Base-by-base conservation (phyloP, 2,113 vertebrate genomes). In the Nothocercus nigrocapillus region DNA sequence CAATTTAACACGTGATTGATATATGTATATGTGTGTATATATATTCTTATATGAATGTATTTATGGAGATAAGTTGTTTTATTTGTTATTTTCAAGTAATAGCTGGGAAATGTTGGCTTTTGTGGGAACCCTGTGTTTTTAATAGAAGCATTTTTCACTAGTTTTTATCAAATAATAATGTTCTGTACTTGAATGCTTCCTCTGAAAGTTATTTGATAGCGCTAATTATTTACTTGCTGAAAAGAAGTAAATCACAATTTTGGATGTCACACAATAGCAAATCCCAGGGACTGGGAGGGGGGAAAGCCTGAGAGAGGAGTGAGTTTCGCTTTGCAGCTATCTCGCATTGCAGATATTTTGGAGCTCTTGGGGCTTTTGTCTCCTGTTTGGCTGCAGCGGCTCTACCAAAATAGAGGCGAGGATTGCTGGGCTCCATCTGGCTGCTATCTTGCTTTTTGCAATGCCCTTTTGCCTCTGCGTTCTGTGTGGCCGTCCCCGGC, bases 341-440 rank as follows among this genome's bases (percentile, higher is more conserved):
- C 78, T 84, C 32, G 27, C 28, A 1, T 38, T 59, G 92, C 83
- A 88, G 58, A 69, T 83, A 66, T 24, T 28, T 76, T 53, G 63
- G 81, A 93, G 54, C 85, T 95, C 86, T 90, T 86, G 92, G 74
- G 80, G 80, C 58, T 94, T 82, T 82, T 90, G 66, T 62, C 61
- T 75, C 77, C 2, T 86, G 58, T 36, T 94, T 86, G 16, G 90
- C 80, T 91, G 83, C 83, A 90, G 88, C 77, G 68, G 62, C 58
- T 73, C 81, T 87, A 90, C 92, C 74, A 63, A 82, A 93, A 96
- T 91, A 95, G 93, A 64, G 58, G 66, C 22, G 76, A 61, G 82
- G 92, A 67, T 42, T 82, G 82, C 80, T 86, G 62, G 95, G 88
- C 63, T 94, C 94, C 54, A 68, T 88, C 74, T 92, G 90, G 83